These are phyloP conservation scores for Hippolais icterina DNA, from an alignment of 2,113 vertebrate species.

Conservation along the genomic window DNA sequence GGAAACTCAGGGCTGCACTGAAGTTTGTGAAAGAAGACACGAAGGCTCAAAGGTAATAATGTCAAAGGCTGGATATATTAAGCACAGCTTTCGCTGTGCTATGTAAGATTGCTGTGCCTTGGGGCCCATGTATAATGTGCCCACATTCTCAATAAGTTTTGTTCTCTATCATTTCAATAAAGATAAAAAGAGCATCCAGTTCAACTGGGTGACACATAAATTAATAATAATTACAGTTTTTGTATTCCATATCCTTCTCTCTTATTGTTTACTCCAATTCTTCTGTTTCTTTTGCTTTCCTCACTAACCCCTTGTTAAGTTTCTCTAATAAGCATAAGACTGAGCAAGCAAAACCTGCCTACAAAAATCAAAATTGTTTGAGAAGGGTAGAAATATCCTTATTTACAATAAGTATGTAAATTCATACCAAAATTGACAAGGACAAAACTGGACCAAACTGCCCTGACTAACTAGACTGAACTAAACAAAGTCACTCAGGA, in stretches of 20 bases:
- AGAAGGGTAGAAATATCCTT: background rate
- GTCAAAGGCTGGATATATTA: background rate
- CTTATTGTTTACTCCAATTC: background rate
- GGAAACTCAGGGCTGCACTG: background rate
- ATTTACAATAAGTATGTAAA: background rate
- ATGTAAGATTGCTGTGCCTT: background rate
- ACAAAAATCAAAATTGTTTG: background rate
- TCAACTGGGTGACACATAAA: background rate
- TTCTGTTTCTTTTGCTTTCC: background rate
- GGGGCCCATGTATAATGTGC: background rate
- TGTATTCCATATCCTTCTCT: background rate
- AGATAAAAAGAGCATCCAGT: background rate
- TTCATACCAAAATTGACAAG: background rate
- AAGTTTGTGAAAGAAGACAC: background rate
- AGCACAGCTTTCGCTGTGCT: background rate
- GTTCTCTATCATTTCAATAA: background rate
- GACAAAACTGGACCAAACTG: background rate
- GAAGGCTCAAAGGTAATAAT: background rate
- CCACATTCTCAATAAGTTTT: background rate
- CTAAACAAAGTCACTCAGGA: constrained; percentile 18
- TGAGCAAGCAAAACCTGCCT: background rate
- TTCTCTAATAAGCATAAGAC: background rate
- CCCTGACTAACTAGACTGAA: background rate
- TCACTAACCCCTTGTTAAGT: background rate
- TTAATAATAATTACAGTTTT: background rate